Percentiles rank a stretch among this genome's conserved stretches.
These are phyloP conservation scores for Lutraria rhynchaena DNA, from an alignment of 1,140 invertebrate species.

Conservation along the genomic window DNA sequence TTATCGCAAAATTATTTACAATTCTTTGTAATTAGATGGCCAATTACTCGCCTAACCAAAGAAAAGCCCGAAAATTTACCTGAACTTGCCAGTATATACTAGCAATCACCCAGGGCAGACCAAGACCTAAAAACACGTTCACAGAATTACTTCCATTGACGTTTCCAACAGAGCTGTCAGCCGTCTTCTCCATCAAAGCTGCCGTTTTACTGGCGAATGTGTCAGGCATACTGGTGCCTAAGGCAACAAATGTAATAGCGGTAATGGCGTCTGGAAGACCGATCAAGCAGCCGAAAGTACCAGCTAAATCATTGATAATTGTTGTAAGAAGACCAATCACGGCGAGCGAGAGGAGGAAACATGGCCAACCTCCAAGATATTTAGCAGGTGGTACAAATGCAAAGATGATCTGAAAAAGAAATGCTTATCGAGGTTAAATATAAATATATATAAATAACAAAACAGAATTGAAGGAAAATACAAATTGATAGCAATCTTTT, in stretches of 20 bases:
- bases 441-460: no score
- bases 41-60: neutral
- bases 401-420: slow-evolving; percentile 84
- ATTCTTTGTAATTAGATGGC: no score
- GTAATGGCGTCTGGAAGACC: slow-evolving; percentile 85
- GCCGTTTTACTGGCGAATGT: slow-evolving; percentile 85
- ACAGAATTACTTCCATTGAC: slow-evolving; percentile 84
- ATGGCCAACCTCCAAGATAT: slow-evolving; percentile 86
- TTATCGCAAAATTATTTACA: no score
- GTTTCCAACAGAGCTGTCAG: slow-evolving; percentile 84
- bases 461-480: no score
- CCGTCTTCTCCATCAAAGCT: slow-evolving; percentile 82
- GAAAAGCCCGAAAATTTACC: slow-evolving; percentile 73
- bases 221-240: slow-evolving; percentile 89
- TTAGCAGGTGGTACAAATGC: slow-evolving; percentile 85
- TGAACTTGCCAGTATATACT: slow-evolving; percentile 84
- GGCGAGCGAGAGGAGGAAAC: slow-evolving; percentile 85
- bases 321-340: slow-evolving; percentile 86
- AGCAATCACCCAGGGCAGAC: slow-evolving; percentile 87
- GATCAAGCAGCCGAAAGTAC: slow-evolving; percentile 87
- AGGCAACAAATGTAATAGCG: slow-evolving; percentile 88
- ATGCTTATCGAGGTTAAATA: no score
- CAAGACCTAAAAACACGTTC: slow-evolving; percentile 88
- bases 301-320: slow-evolving; percentile 86
- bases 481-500: no score